Base-by-base conservation (phyloP, 2,113 vertebrate species). In the Hemibates koningsi region DNA sequence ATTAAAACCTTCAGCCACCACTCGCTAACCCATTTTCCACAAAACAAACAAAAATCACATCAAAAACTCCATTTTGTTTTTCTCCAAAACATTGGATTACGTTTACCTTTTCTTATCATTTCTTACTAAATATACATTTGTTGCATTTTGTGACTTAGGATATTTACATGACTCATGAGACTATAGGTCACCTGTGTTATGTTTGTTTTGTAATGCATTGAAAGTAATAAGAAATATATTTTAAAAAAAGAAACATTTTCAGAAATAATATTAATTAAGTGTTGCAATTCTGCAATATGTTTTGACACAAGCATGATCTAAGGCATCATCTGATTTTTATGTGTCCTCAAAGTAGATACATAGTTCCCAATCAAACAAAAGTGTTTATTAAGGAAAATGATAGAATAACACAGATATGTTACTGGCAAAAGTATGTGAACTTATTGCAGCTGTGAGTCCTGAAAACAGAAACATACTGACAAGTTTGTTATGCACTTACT, bases 71-170 rank as follows among this genome's bases (percentile, higher is more conserved):
- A 61, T 61, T 34, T 61, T 17, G 54, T 32, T 61, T 61, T 61
- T 61, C 8, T 61, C 0, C 0, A 63, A 63, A 63, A 63, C 59
- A 63, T 11, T 63, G 59, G 29, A 63, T 11, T 63, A 11, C 9
- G 59, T 6, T 63, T 2, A 63, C 9, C 0, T 1, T 63, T 63
- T 63, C 59, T 1, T 34, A 34, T 63, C 0, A 63, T 19, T 11
- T 34, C 3, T 0, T 5, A 63, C 59, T 61, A 34, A 24, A 24
- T 24, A 24, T 24, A 3, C 59, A 61, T 34, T 36, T 66, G 19
- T 12, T 66, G 17, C 61, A 7, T 66, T n/a, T 66, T 38, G 0
- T 66, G 61, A 1, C 34, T 66, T n/a, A 3, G 61, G 0, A 66
- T 38, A 66, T 38, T 66, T 66, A 38, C 61, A 66, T 66, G 61